A percentile compares a stretch with the other conserved stretches of the same genome.
Evolutionary conservation across 1,140 invertebrate genomes (phyloP).

Genomic region (Diprion similis): DNA sequence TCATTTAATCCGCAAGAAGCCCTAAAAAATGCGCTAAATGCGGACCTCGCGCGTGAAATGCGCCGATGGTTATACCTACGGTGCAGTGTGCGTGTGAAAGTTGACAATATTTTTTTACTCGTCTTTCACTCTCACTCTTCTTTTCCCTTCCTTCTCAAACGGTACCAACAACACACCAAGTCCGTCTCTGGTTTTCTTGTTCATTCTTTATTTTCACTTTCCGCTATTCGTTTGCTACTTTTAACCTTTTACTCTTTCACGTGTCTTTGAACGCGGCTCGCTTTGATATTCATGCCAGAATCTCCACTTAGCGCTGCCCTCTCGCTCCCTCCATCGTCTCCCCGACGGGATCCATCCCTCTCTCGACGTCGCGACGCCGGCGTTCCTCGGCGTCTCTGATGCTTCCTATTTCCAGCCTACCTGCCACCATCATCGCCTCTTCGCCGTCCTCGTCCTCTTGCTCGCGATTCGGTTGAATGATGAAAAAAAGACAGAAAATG

Average conservation of each 20-base stretch:
- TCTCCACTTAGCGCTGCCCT: slow-evolving; percentile 39
- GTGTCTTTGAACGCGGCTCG: slow-evolving; percentile 48
- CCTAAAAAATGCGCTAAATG: too few species aligned
- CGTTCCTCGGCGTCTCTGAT: background rate
- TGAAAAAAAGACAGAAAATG: too few species aligned
- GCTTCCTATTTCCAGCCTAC: slow-evolving; percentile 11
- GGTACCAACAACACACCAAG: too few species aligned
- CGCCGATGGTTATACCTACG: too few species aligned
- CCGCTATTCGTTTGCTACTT: slow-evolving; percentile 4
- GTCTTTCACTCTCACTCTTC: slow-evolving; percentile 14
- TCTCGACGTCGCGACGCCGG: slow-evolving; percentile 10
- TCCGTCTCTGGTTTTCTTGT: background rate
- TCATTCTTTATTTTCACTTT: background rate
- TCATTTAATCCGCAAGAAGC: too few species aligned
- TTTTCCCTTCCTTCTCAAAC: background rate
- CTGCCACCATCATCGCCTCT: background rate
- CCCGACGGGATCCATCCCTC: slow-evolving; percentile 26
- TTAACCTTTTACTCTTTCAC: slow-evolving; percentile 10
- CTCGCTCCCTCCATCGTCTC: background rate
- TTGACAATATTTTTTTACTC: slow-evolving; percentile 24
- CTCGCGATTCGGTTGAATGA: background rate
- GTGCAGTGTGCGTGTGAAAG: slow-evolving; percentile 11
- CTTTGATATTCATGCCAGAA: slow-evolving; percentile 58
- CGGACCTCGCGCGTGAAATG: too few species aligned
- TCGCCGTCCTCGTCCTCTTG: background rate